These are phyloP conservation scores for Chiloscyllium plagiosum DNA, from an alignment of 2,113 vertebrate species.

Conservation along the genomic window DNA sequence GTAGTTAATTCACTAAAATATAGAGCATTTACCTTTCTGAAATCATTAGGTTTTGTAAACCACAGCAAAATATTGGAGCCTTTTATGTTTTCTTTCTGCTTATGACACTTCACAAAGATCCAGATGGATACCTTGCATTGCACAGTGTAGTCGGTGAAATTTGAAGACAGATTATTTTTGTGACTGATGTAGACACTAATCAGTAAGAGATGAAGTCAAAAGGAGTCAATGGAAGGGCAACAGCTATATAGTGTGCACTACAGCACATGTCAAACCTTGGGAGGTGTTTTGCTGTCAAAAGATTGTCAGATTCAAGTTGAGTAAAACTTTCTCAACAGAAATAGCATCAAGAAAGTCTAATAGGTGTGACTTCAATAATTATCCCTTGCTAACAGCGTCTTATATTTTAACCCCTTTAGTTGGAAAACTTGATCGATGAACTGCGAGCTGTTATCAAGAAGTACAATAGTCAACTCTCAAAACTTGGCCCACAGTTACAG, in stretches of 20 bases:
- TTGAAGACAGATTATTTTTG: constrained; percentile 5
- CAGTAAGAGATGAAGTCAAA: constrained; percentile 6
- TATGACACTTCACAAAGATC: not conserved
- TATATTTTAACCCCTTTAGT: constrained; percentile 51
- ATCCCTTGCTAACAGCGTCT: constrained; percentile 46
- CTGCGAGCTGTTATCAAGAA: constrained; percentile 50
- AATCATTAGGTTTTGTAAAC: not conserved
- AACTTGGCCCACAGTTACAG: constrained; percentile 45
- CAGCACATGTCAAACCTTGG: constrained; percentile 5
- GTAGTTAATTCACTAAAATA: not conserved
- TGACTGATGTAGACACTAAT: constrained; percentile 20
- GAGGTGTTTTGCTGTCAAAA: not conserved
- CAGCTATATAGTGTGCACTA: not conserved
- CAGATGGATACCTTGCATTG: not conserved
- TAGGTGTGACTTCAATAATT: constrained; percentile 53
- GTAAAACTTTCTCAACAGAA: constrained; percentile 27
- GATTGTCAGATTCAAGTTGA: constrained; percentile 28
- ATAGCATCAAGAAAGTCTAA: constrained; percentile 44
- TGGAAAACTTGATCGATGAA: constrained; percentile 50
- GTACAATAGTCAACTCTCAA: constrained; percentile 46
- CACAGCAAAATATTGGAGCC: not conserved
- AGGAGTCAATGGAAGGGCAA: constrained; percentile 2
- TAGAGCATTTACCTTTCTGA: not conserved
- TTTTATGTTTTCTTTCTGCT: not conserved
- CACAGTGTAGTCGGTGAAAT: not conserved